A percentile compares a stretch with the other conserved stretches of the same genome.
phyloP scores from a whole-genome alignment of 1,140 invertebrate species.

The Medauroidea extradentata region DNA sequence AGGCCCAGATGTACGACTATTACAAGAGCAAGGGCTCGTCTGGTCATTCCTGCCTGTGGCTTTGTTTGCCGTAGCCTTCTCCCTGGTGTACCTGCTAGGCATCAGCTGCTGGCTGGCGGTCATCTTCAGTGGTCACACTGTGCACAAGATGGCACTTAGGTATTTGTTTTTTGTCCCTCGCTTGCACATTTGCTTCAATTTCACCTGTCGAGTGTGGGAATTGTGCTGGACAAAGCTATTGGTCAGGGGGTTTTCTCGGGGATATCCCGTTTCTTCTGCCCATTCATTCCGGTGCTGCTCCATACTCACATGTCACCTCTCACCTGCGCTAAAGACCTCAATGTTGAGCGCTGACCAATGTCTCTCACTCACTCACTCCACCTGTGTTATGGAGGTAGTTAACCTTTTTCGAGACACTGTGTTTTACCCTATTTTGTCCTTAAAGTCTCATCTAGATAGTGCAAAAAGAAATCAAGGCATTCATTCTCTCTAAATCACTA shows the following conservation, averaged over 20 bases:
- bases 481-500: too few species aligned
- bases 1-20: slow-evolving; percentile 27
- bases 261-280: too few species aligned
- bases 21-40: slow-evolving; percentile 34
- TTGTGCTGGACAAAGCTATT: too few species aligned
- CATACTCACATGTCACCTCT: too few species aligned
- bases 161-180: slow-evolving; percentile 25
- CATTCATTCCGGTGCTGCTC: too few species aligned
- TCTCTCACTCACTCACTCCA: too few species aligned
- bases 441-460: too few species aligned
- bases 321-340: too few species aligned
- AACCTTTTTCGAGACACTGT: not conserved
- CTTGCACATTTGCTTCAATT: not conserved
- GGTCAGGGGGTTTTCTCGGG: too few species aligned
- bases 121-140: slow-evolving; percentile 52
- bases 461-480: too few species aligned
- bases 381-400: not conserved
- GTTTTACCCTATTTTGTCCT: too few species aligned
- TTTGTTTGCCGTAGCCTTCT: slow-evolving; percentile 44
- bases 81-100: slow-evolving; percentile 46
- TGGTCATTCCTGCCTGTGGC: slow-evolving; percentile 40
- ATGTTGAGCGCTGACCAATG: too few species aligned
- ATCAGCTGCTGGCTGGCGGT: slow-evolving; percentile 45
- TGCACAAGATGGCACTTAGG: slow-evolving; percentile 52
- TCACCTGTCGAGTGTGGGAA: not conserved